Evolutionary conservation across 1,140 invertebrate species (phyloP).

Genomic region (Hestina assimilis): DNA sequence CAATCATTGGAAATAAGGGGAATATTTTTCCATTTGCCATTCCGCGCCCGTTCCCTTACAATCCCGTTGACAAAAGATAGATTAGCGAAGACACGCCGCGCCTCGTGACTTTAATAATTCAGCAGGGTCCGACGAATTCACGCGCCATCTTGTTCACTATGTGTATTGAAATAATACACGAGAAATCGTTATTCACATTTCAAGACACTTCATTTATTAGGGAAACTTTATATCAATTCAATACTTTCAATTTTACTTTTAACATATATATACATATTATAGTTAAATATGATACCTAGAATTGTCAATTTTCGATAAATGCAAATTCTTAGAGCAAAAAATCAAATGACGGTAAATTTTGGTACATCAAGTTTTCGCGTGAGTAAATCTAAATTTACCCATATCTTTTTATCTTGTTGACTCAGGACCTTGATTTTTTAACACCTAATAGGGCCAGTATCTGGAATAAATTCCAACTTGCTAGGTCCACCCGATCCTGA

Average conservation of each 20-base stretch:
- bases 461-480: too few species aligned
- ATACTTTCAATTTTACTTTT: too few species aligned
- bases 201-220: neutral
- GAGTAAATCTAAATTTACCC: too few species aligned
- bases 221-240: neutral
- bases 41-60: slow-evolving; percentile 31
- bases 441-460: too few species aligned
- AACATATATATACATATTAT: too few species aligned
- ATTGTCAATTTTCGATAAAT: neutral
- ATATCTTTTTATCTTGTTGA: too few species aligned
- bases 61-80: slow-evolving; percentile 56
- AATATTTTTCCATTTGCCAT: slow-evolving; percentile 27
- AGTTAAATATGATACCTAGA: neutral
- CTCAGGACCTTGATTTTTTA: too few species aligned
- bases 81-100: slow-evolving; percentile 48
- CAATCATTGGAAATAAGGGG: slow-evolving; percentile 24
- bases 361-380: too few species aligned
- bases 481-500: too few species aligned
- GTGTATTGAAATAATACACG: neutral
- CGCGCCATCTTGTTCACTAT: slow-evolving; percentile 28
- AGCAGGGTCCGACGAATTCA: slow-evolving; percentile 30
- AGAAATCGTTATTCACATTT: neutral
- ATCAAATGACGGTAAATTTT: too few species aligned
- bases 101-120: slow-evolving; percentile 56
- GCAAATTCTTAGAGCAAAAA: too few species aligned